Evolutionary conservation across 2,113 vertebrate species (phyloP).

Genomic region (Corynorhinus townsendii): DNA sequence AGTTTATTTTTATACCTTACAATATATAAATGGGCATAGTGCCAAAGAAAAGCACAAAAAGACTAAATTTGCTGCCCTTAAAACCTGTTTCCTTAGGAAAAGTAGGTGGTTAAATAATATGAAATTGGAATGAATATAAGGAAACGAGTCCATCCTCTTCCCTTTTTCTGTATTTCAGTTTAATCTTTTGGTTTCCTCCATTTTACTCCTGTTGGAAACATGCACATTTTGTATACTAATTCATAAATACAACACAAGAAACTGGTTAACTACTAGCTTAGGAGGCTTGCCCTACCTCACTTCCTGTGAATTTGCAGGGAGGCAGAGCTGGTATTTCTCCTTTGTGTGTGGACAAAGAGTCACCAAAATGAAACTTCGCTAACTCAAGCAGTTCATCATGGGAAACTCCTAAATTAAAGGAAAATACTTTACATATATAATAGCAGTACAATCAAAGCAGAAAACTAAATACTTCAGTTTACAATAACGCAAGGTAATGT

Average conservation of each 20-base stretch:
- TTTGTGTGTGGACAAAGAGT: slow-evolving; percentile 84
- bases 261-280: background rate
- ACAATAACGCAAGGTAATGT: background rate
- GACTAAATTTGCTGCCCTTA: background rate
- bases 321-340: slow-evolving; percentile 88
- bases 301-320: slow-evolving; percentile 92
- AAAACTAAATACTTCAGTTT: background rate
- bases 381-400: slow-evolving; percentile 91
- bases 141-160: background rate
- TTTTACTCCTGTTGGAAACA: background rate
- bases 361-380: slow-evolving; percentile 94
- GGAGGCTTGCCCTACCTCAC: slow-evolving; percentile 87
- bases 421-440: slow-evolving; percentile 3
- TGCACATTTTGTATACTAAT: background rate
- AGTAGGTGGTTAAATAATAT: background rate
- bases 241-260: background rate
- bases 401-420: slow-evolving; percentile 86
- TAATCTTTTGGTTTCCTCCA: background rate
- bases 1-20: background rate
- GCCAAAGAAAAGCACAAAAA: background rate
- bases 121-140: background rate
- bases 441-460: background rate
- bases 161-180: background rate
- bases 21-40: background rate
- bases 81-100: background rate